Base-by-base conservation (phyloP, 2,888 invertebrate species). In the Ceratothoa steindachneri region DNA sequence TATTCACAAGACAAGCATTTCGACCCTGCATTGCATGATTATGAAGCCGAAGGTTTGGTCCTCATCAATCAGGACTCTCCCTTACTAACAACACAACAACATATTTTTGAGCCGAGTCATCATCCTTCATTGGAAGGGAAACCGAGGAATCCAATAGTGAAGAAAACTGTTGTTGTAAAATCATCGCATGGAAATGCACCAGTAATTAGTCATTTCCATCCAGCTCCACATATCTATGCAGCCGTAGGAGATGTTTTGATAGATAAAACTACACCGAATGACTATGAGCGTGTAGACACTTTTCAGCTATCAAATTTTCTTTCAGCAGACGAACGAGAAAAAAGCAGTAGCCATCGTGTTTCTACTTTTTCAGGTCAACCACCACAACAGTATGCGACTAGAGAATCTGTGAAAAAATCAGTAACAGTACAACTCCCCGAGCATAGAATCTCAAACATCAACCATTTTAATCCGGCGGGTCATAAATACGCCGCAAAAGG, bases 201-300 rank as follows among this genome's bases (percentile, higher is more conserved):
- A 51, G 67, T 67, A 7, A 74, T 74, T 30, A 68, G 67, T 12
- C 74, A 74, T 66, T 77, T 77, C 27, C 31, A 53, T 1, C 77
- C 77, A 5, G 77, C 74, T 24, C 71, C 72, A 19, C 77, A 77
- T 52, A n/a, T n/a, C n/a, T n/a, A n/a, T n/a, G n/a, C n/a, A n/a
- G n/a, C n/a, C n/a, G n/a, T n/a, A n/a, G n/a, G n/a, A n/a, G n/a
- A n/a, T n/a, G n/a, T n/a, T n/a, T n/a, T n/a, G n/a, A n/a, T n/a
- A n/a, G n/a, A n/a, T n/a, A n/a, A n/a, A n/a, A n/a, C n/a, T n/a
- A n/a, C n/a, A n/a, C n/a, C n/a, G n/a, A n/a, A n/a, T n/a, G n/a
- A n/a, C n/a, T n/a, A n/a, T n/a, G n/a, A n/a, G n/a, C n/a, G n/a
- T n/a, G n/a, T n/a, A n/a, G n/a, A n/a, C n/a, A n/a, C n/a, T n/a